Evolutionary conservation across 2,113 vertebrate genomes (phyloP), one percentile per base, ranked within the genome.

Genomic region (Ptilorrhoa leucosticta): DNA sequence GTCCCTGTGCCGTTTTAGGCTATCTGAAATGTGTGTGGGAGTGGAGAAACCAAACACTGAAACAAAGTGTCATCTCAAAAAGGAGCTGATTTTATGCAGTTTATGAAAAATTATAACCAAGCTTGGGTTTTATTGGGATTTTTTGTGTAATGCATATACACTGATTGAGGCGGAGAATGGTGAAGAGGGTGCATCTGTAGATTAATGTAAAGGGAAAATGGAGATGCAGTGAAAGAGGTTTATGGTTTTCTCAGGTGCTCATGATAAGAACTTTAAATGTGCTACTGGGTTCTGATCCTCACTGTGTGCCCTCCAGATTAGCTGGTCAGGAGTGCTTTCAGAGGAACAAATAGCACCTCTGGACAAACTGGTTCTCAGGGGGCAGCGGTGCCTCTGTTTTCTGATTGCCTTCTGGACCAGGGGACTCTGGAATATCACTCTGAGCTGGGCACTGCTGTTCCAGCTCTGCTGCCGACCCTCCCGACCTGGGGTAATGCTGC

Each of bases 1-100:
- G 57, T 86, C 76, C 54, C 56, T 54, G 53, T 94, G 94, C 89
- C 90, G 56, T 94, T 97, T 94, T 87, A 63, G 60, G 73, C 77
- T 88, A 63, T 86, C 68, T 63, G 48, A 57, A 90, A 73, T 6
- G 63, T 61, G 45, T 88, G 58, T 56, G 61, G 44, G 64, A 90
- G 71, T 48, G 75, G 57, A 54, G 82, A 80, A 93, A 76, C 54
- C 72, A 72, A 87, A 89, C 56, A 73, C 20, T 72, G 86, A 90
- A 87, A 82, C 57, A 19, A 9, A 73, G 71, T 63, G 48, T 44
- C 71, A 37, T 81, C 71, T 86, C 80, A 73, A 80, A 88, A n/a
- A 94, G 27, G 37, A 35, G 21, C 11, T 54, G 56, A 18, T 71
- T 93, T 87, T 89, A 23, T 57, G 44, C 37, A 35, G 23, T 65